Base-by-base conservation (phyloP, 2,797 vertebrate species). In the Aeoliscus strigatus region DNA sequence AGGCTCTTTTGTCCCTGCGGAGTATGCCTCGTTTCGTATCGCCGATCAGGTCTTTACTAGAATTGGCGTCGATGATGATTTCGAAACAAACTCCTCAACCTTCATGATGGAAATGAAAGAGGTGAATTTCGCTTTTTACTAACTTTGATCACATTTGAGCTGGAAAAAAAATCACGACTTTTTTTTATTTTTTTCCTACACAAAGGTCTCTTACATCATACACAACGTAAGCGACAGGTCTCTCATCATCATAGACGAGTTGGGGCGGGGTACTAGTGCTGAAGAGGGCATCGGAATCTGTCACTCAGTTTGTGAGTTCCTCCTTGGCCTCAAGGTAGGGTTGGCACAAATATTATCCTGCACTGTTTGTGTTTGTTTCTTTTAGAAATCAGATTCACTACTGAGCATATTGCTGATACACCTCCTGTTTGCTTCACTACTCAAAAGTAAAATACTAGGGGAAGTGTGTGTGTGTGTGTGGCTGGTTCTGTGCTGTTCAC, bases 31-130 rank as follows among this genome's bases (percentile, higher is more conserved):
- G 12, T 91, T 98, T 62, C 87, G 93, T 59, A 87, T 97, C 1
- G 87, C 93, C 33, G 91, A 96, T 65, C 96, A 99, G 54, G 96
- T 97, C 81, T 98, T 97, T 74, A 98, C 94, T 33, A 90, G 96
- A 82, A 94, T 96, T 65, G 94, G 96, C 52, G 92, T 95, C 64
- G 94, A 98, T 60, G 96, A 99, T 69, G 94, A 97, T 78, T 95
- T 98, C 64, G 94, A 99, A 88, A 98, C 94, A 28, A 98, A 91
- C 73, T 92, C 91, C 25, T 99, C 96, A 32, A 96, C 94, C 8
- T 99, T 98, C 75, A 98, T 96, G 94, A 83, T 94, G 70, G 96
- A 99, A 87, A 98, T 99, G 96, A 96, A 94, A 77, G 96, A 99
- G 92, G 95, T 96, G 69, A 27, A 51, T 40, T 38, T 2, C 28